Evolutionary conservation across 2,797 vertebrate genomes (phyloP).

Genomic region (Sciurus carolinensis): DNA sequence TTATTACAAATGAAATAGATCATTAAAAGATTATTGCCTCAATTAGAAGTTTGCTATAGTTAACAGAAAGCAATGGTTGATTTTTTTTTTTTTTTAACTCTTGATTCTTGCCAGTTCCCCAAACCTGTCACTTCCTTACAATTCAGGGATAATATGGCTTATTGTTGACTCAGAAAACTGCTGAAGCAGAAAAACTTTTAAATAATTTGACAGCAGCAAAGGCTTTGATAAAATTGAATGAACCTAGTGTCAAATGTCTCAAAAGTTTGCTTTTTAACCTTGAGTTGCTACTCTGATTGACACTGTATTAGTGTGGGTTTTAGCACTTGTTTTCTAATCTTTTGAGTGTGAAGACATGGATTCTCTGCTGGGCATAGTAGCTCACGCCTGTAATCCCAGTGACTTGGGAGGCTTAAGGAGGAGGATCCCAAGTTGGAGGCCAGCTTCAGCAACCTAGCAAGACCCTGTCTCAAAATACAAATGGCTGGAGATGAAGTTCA

Average conservation of each 20-base stretch:
- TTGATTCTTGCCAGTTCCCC: not conserved
- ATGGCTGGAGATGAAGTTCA: too few relatives aligned
- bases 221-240: not conserved
- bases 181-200: slow-evolving; percentile 20
- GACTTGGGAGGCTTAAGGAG: too few relatives aligned
- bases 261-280: not conserved
- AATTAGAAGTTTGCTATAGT: not conserved
- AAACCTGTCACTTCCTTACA: not conserved
- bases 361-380: not conserved
- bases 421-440: too few relatives aligned
- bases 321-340: slow-evolving; percentile 28
- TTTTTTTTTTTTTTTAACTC: not conserved
- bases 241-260: not conserved
- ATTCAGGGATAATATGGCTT: not conserved
- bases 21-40: not conserved
- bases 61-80: not conserved
- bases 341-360: not conserved
- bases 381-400: too few relatives aligned
- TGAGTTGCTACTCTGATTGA: not conserved
- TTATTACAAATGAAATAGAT: not conserved
- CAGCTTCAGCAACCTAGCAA: too few relatives aligned
- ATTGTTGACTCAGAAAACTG: not conserved
- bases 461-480: too few relatives aligned
- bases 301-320: not conserved
- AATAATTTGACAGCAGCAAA: slow-evolving; percentile 2